These are phyloP conservation scores for Agonopterix alstromeriana DNA, from an alignment of 2,888 invertebrate genomes.

Conservation along the genomic window DNA sequence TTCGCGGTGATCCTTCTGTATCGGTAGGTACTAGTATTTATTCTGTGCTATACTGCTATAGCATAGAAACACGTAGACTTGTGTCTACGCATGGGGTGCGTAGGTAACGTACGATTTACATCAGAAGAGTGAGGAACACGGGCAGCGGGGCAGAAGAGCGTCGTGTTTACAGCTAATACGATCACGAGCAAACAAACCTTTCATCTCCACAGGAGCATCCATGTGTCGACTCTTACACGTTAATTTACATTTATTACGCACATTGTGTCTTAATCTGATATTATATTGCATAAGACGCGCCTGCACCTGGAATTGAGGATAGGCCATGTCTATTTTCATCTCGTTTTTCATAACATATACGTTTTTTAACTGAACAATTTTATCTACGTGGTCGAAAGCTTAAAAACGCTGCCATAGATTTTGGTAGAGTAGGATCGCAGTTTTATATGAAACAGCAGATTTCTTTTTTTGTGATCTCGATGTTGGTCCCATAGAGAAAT, in stretches of 20 bases:
- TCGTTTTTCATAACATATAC: not conserved
- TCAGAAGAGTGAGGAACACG: slow-evolving; percentile 51
- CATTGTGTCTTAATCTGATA: too few species aligned
- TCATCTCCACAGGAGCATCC: slow-evolving; percentile 37
- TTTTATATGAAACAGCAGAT: too few species aligned
- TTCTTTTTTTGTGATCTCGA: too few species aligned
- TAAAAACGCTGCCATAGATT: too few species aligned
- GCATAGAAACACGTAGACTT: too few species aligned
- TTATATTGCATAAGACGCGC: not conserved
- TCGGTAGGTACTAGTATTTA: too few species aligned
- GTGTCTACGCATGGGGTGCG: slow-evolving; percentile 31
- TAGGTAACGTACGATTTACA: slow-evolving; percentile 58
- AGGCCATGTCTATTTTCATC: not conserved
- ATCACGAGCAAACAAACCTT: slow-evolving; percentile 73
- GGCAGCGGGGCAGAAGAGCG: slow-evolving; percentile 62
- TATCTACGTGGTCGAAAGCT: too few species aligned
- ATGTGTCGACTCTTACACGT: not conserved
- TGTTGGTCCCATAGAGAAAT: too few species aligned
- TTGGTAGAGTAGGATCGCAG: not conserved
- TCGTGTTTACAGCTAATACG: slow-evolving; percentile 69
- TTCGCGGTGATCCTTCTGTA: too few species aligned
- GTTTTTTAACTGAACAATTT: not conserved
- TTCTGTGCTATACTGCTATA: too few species aligned
- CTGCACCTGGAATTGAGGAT: not conserved
- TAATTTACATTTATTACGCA: too few species aligned